Evolutionary conservation across 2,888 invertebrate species (phyloP), one percentile per base, ranked within the genome.

Genomic region (Helicoverpa assulta): DNA sequence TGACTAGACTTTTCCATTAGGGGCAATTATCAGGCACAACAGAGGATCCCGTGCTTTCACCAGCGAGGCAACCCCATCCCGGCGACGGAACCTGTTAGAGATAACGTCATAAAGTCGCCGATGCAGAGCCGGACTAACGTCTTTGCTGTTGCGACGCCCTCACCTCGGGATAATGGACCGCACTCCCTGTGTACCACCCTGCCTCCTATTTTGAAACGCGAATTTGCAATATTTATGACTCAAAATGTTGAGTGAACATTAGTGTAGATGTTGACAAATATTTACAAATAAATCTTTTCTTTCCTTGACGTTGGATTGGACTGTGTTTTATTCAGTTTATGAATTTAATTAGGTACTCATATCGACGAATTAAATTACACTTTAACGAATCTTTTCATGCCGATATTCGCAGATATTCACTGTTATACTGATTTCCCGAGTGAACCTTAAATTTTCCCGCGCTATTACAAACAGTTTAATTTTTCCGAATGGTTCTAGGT

Each of bases 1-100:
- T 91, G 92, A 95, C 95, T 93, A 94, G 95, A 95, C 93, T 95
- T 95, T 95, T 95, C 95, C 95, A 95, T 95, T 95, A 95, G 91
- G 87, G 89, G 91, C 95, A 95, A 95, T 95, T 95, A 95, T 95
- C 93, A 93, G 92, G 90, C 93, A 93, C 93, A 93, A 93, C 93
- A 90, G 93, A 89, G 90, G 89, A 92, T 92, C 90, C 92, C 87
- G 91, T 91, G 93, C 91, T 91, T 91, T 91, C 90, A 87, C 87
- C 87, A 87, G 85, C 85, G 82, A 85, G 88, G 89, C 90, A 85
- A 85, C 91, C 83, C 89, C 86, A 83, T 87, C 86, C 88, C 89
- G 85, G 85, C 89, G 93, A 91, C 92, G 89, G 89, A 93, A 92
- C 94, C 94, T 94, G 95, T 95, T 95, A 95, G 94, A 93, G 95